phyloP scores from a whole-genome alignment of 2,888 invertebrate genomes.

The Eristalinus sepulchralis region DNA sequence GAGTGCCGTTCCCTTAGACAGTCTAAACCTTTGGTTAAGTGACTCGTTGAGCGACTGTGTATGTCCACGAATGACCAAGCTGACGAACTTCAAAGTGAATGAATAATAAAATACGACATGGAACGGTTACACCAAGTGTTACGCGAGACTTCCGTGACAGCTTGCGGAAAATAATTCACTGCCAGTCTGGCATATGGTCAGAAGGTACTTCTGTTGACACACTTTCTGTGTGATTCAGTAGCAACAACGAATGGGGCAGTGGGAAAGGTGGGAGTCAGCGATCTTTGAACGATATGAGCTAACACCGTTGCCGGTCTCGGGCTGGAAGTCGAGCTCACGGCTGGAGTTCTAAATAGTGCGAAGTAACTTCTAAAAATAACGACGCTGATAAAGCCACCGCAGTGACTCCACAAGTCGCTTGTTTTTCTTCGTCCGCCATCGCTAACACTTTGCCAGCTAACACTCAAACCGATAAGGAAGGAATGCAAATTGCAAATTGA shows the following conservation, averaged over 20 bases:
- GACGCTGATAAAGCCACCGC: too few species aligned
- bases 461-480: background rate
- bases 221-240: background rate
- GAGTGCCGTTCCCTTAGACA: background rate
- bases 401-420: background rate
- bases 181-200: background rate
- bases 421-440: background rate
- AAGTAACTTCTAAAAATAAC: too few species aligned
- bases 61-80: background rate
- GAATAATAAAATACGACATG: background rate
- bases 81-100: background rate
- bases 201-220: background rate
- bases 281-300: too few species aligned
- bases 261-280: too few species aligned
- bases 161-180: background rate
- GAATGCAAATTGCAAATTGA: background rate
- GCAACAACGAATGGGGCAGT: too few species aligned
- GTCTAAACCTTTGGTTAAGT: background rate
- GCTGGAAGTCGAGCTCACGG: too few species aligned
- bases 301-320: too few species aligned
- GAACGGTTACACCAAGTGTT: background rate
- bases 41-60: background rate
- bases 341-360: too few species aligned
- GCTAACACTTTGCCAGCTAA: background rate
- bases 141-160: constrained; percentile 3